Base-by-base conservation (phyloP, 2,888 invertebrate species). In the Atethmia centrago region DNA sequence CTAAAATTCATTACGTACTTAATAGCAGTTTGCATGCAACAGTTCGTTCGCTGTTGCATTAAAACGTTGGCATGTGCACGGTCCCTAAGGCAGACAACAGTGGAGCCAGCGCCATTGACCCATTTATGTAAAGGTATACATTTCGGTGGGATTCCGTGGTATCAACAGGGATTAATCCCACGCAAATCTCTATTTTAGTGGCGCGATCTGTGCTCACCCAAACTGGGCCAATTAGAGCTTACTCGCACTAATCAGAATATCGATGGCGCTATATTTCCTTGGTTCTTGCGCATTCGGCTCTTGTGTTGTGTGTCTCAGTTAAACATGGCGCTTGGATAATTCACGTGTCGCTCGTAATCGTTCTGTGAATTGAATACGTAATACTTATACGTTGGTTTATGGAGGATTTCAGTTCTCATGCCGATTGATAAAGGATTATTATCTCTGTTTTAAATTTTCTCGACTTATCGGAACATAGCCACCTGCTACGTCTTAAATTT, bases 151-250 rank as follows among this genome's bases (percentile, higher is more conserved):
- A 93, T 92, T 91, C 88, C 84, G 88, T 90, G 93, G 94, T 90
- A 94, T 94, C 93, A 93, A 91, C 91, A 86, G 84, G 94, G 94
- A 94, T 95, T 95, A 95, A 91, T 91, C 89, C 88, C 89, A 90
- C 90, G 88, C 92, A 95, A 95, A 95, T 95, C 95, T 94, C 93
- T 94, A 93, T 95, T 95, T 92, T 94, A 95, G 93, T 93, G 92
- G 91, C 89, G 88, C 93, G 93, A 93, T 94, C 93, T 92, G 90
- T 89, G 91, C 88, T 89, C 92, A 87, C 89, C 90, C 91, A 87
- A 94, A 94, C 93, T 93, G 90, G 95, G 94, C 94, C 95, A 95
- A 95, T 95, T 95, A 95, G 92, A 94, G 94, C 93, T 95, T 94
- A 94, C 91, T 88, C 89, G 84, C 89, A 89, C 90, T 93, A 92